Conservation (phyloP, 1,140 invertebrate species). For the Lepidostoma basale region DNA sequence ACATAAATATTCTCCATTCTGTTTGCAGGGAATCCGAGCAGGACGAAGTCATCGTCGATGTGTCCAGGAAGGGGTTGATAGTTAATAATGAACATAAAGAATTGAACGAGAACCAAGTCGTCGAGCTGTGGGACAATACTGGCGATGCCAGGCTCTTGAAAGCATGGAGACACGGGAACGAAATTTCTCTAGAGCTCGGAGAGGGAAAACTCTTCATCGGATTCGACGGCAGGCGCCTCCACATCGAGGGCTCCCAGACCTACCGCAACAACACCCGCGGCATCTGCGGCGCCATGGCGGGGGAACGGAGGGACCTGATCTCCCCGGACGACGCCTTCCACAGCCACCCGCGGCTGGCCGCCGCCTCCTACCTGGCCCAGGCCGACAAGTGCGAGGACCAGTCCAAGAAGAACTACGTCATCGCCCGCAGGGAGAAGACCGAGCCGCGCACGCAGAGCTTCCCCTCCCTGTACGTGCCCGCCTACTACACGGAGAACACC, state of each 20-base stretch:
- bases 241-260: conserved; percentile 51
- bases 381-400: conserved; percentile 50
- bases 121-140: not conserved
- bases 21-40: conserved; percentile 51
- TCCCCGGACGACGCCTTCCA: conserved; percentile 63
- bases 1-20: not conserved
- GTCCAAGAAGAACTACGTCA: conserved; percentile 50
- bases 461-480: conserved; percentile 53
- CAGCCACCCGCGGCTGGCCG: conserved; percentile 60
- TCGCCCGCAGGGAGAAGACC: conserved; percentile 52
- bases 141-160: conserved; percentile 39
- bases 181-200: conserved; percentile 58
- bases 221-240: conserved; percentile 63
- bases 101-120: conserved; percentile 31
- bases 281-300: conserved; percentile 69
- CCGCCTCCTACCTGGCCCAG: conserved; percentile 62
- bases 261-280: conserved; percentile 64
- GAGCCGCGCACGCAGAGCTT: conserved; percentile 50
- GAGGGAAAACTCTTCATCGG: conserved; percentile 57
- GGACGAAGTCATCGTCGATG: conserved; percentile 52
- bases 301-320: conserved; percentile 65
- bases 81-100: conserved; percentile 51
- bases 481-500: conserved; percentile 27
- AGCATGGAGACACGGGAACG: conserved; percentile 59
- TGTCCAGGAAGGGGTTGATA: conserved; percentile 46